A percentile compares a stretch with the other conserved stretches of the same genome.
Conservation (phyloP, 2,113 vertebrate species). For the Pterocles gutturalis region DNA sequence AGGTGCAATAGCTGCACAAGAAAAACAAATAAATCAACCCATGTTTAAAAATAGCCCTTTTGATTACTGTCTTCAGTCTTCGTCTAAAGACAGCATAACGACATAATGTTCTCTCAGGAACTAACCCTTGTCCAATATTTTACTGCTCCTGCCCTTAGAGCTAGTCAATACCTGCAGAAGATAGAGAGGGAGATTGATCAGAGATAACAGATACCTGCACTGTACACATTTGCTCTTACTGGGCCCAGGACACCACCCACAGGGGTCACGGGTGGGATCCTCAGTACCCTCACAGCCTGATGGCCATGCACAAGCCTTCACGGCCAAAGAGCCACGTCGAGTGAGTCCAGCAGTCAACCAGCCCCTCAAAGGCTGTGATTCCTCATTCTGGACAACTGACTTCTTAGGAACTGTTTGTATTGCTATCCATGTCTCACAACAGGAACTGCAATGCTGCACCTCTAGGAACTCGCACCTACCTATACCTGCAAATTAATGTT, state of each 20-base stretch:
- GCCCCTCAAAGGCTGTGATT: neutral
- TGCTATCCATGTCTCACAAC: neutral
- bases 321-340: accelerated
- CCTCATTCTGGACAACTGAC: neutral
- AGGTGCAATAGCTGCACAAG: conserved; percentile 46
- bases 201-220: neutral
- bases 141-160: conserved; percentile 39
- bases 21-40: conserved; percentile 68
- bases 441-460: neutral
- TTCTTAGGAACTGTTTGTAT: neutral
- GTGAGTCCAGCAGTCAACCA: accelerated
- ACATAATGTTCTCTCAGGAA: conserved; percentile 44
- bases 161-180: conserved; percentile 25
- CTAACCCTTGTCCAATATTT: conserved; percentile 57
- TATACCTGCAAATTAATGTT: accelerated
- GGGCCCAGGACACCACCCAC: neutral
- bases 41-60: conserved; percentile 66
- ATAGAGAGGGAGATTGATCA: neutral
- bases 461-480: neutral
- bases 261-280: neutral
- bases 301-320: accelerated
- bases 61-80: conserved; percentile 68
- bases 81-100: conserved; percentile 1
- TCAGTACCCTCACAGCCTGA: neutral
- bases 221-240: neutral